Conservation (phyloP, 2,888 invertebrate species). For the Opisthograptis luteolata region DNA sequence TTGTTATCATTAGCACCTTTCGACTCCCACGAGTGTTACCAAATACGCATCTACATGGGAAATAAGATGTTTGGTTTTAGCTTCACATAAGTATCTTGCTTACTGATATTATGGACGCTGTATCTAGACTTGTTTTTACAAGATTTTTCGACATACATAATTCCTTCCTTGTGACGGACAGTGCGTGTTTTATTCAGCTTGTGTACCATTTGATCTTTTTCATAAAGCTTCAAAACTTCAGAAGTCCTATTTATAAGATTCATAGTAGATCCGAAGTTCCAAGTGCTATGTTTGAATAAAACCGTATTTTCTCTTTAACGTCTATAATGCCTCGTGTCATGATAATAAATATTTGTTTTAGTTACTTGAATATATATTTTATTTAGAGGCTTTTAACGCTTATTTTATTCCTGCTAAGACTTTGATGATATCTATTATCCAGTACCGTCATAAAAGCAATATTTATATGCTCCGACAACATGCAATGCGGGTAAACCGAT, state of each 20-base stretch:
- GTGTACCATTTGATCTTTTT: constrained; percentile 12
- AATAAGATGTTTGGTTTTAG: constrained; percentile 58
- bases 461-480: constrained; percentile 1
- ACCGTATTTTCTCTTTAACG: too few species aligned
- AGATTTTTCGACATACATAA: constrained; percentile 3
- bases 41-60: constrained; percentile 65
- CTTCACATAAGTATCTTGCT: constrained; percentile 13
- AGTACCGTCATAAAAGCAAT: background rate
- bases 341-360: too few species aligned
- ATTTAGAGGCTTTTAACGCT: background rate
- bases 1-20: constrained; percentile 78
- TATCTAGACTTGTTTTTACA: constrained; percentile 5
- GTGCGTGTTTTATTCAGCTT: background rate
- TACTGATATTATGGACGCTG: constrained; percentile 8
- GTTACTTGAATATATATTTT: too few species aligned
- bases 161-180: constrained; percentile 7
- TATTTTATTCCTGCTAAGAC: too few species aligned
- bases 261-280: too few species aligned
- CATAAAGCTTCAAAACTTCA: too few species aligned
- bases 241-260: too few species aligned
- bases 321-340: too few species aligned
- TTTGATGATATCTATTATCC: too few species aligned
- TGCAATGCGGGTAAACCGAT: constrained; percentile 8
- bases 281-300: too few species aligned
- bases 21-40: constrained; percentile 71